Percentiles rank a stretch among this genome's conserved stretches.
Evolutionary conservation across 2,113 vertebrate genomes (phyloP).

Genomic region (Petrocephalus microphthalmus): DNA sequence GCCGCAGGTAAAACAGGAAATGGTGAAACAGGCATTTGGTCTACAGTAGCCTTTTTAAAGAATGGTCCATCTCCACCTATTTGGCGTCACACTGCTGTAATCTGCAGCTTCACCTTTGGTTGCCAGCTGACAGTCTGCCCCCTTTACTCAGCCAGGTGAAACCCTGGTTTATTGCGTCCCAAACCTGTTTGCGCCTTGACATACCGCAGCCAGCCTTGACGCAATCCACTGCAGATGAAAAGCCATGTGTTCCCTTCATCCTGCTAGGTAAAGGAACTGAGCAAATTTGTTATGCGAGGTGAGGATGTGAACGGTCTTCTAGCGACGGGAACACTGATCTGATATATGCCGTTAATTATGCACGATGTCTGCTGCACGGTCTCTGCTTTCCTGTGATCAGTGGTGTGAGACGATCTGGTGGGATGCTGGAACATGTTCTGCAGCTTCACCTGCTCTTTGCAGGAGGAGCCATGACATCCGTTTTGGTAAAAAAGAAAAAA

Average conservation of each 20-base stretch:
- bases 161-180: neutral
- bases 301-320: constrained; percentile 23
- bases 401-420: neutral
- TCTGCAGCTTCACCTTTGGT: neutral
- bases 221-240: neutral
- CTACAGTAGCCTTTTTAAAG: no score
- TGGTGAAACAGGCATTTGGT: no score
- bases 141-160: neutral
- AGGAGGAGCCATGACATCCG: neutral
- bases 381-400: constrained; percentile 24
- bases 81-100: neutral
- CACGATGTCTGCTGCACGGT: constrained; percentile 27
- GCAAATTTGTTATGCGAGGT: constrained; percentile 27
- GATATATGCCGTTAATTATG: constrained; percentile 41
- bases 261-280: constrained; percentile 10
- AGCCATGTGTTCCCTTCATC: neutral
- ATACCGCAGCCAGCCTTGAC: neutral
- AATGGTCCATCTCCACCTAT: no score
- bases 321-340: constrained; percentile 38
- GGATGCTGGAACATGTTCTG: neutral
- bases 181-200: neutral
- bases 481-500: neutral
- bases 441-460: neutral
- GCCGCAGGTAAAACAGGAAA: no score
- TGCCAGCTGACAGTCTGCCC: neutral